Conservation (phyloP, 2,113 vertebrate species). For the Pao palembangensis region DNA sequence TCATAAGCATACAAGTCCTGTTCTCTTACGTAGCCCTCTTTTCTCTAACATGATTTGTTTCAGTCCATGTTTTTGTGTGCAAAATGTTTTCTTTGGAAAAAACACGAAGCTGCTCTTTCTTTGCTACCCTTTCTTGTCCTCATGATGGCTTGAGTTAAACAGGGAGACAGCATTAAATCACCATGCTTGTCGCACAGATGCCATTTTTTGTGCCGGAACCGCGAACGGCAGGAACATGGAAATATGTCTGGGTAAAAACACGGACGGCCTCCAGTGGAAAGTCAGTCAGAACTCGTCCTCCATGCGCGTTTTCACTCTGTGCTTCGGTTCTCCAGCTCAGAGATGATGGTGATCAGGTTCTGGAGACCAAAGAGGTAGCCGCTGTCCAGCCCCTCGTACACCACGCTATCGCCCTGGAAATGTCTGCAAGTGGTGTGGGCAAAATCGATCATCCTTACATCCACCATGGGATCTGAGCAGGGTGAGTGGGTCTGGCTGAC, state of each 20-base stretch:
- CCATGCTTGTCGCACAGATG: slow-evolving; percentile 28
- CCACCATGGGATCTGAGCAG: slow-evolving; percentile 75
- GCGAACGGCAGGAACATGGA: slow-evolving; percentile 25
- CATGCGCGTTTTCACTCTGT: slow-evolving; percentile 79
- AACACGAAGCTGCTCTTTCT: slow-evolving; percentile 14
- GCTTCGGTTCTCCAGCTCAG: slow-evolving; percentile 92
- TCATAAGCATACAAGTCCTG: slow-evolving; percentile 6
- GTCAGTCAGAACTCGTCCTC: slow-evolving; percentile 15
- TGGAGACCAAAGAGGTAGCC: slow-evolving; percentile 97
- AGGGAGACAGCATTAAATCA: slow-evolving; percentile 26
- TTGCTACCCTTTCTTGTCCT: slow-evolving; percentile 10
- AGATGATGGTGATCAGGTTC: slow-evolving; percentile 97
- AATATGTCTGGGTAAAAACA: slow-evolving; percentile 28
- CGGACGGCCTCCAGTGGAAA: slow-evolving; percentile 27
- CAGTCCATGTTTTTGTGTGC: slow-evolving; percentile 44
- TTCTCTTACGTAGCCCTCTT: slow-evolving; percentile 21
- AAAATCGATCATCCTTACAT: slow-evolving; percentile 97
- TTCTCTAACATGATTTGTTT: slow-evolving; percentile 16
- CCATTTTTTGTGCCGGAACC: slow-evolving; percentile 3
- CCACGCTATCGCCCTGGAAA: slow-evolving; percentile 88
- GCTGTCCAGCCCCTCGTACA: slow-evolving; percentile 94
- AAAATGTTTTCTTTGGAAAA: slow-evolving; percentile 59
- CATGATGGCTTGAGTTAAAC: slow-evolving; percentile 24
- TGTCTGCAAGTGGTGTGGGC: slow-evolving; percentile 97
- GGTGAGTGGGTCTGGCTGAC: slow-evolving; percentile 21